Conservation (phyloP, 1,140 invertebrate species). For the Sinella curviseta region DNA sequence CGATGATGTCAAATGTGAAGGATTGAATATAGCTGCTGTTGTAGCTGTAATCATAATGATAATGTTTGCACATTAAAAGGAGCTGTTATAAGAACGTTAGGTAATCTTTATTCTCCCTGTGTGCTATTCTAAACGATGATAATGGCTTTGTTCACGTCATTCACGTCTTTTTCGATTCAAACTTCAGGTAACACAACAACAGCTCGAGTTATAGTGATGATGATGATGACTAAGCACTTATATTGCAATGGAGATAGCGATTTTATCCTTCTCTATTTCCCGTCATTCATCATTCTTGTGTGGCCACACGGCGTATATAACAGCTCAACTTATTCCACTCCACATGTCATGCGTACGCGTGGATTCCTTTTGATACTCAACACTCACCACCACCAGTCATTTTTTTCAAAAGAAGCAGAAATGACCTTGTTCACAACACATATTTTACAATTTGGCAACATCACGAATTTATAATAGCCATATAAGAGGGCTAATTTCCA, state of each 20-base stretch:
- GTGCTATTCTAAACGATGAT: not conserved
- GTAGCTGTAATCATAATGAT: too few relatives aligned
- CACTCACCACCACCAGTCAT: not conserved
- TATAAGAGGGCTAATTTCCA: not conserved
- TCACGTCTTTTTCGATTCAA: not conserved
- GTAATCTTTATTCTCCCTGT: not conserved
- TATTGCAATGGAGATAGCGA: not conserved
- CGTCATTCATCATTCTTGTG: not conserved
- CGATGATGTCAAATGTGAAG: too few relatives aligned
- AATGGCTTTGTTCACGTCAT: not conserved
- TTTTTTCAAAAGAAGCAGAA: too few relatives aligned
- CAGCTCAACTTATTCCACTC: not conserved
- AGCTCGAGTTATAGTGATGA: not conserved
- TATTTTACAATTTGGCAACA: conserved; percentile 13
- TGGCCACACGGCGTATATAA: not conserved
- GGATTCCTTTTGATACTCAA: not conserved
- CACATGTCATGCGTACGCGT: not conserved
- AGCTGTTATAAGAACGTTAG: not conserved
- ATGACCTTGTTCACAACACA: not conserved
- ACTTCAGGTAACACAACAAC: not conserved
- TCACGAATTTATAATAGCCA: not conserved
- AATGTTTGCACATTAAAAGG: not conserved
- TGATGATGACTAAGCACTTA: not conserved
- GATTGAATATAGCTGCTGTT: too few relatives aligned
- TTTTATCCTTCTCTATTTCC: not conserved